Evolutionary conservation across 2,113 vertebrate genomes (phyloP), one percentile per base, ranked within the genome.

Genomic region (Lynx canadensis): DNA sequence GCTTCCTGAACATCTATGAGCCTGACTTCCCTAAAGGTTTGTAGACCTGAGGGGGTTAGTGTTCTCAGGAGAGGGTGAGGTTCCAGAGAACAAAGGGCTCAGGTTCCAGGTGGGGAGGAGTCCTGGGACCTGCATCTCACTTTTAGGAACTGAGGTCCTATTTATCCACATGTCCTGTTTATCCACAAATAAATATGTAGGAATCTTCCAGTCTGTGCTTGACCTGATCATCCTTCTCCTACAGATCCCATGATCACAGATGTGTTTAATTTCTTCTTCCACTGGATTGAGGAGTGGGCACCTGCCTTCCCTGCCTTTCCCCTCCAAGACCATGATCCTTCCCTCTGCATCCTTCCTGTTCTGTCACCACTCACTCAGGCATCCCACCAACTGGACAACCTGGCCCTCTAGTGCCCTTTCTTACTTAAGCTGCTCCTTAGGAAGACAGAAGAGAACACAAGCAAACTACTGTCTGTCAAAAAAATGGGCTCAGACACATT

Each of bases 11-110:
- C 85, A 98, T 99, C 97, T 98, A 99, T 81, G 99, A 99, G 66
- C 99, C 99, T 9, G 99, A 99, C 60, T 99, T 99, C 91, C 98
- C 91, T 23, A 99, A 99, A 98, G 98, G 98, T 33, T 91, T 98
- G n/a, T 98, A 97, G 41, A 97, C 96, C 36, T 89, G 97, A 71
- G 93, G 97, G 55, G 97, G 98, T 98, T 60, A 98, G 97, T 4
- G 4, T 12, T 66, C 63, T 41, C 0, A 1, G 65, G 31, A 83
- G 31, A 94, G 45, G 69, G 38, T 23, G 12, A 38, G 38, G 12
- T 41, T 41, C 71, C 12, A 14, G 38, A 27, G 23, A 82, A n/a
- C 57, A 29, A 48, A 91, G 21, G 63, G 33, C 23, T 87, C 13
- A 14, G 69, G 6, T 1, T 4, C 6, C 3, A 78, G 63, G 10